Evolutionary conservation across 2,797 vertebrate genomes (phyloP).

Genomic region (Thaleichthys pacificus): DNA sequence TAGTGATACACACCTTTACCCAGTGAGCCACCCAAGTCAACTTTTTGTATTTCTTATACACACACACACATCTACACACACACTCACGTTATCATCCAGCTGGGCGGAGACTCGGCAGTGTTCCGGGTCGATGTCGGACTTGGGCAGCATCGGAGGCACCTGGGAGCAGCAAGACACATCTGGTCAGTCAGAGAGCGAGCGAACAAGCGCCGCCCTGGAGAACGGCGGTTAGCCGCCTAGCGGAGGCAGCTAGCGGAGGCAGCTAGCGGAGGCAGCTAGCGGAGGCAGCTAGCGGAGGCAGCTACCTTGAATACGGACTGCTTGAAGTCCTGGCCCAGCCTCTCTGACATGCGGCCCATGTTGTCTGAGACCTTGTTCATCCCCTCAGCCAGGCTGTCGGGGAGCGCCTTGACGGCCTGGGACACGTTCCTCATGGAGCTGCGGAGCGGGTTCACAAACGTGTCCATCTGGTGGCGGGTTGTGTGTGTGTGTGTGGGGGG

Average conservation of each 20-base stretch:
- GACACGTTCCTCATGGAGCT: slow-evolving; percentile 99
- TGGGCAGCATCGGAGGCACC: slow-evolving; percentile 82
- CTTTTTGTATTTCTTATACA: slow-evolving; percentile 6
- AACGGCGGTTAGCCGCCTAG: too few species aligned
- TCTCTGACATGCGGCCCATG: slow-evolving; percentile 98
- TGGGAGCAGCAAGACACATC: slow-evolving; percentile 30
- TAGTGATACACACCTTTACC: background rate
- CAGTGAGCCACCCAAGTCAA: too few species aligned
- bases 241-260: background rate
- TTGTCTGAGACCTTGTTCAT: slow-evolving; percentile 99
- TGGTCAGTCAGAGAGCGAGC: background rate
- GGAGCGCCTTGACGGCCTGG: slow-evolving; percentile 94
- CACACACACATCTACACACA: slow-evolving; percentile 41
- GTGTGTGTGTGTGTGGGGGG: too few species aligned
- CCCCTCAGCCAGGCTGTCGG: slow-evolving; percentile 97
- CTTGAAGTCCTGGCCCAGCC: slow-evolving; percentile 95
- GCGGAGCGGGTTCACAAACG: slow-evolving; percentile 96
- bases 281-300: background rate
- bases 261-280: background rate
- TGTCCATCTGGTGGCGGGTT: slow-evolving; percentile 86
- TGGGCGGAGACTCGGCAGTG: slow-evolving; percentile 94
- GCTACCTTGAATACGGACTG: slow-evolving; percentile 97
- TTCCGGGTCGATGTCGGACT: slow-evolving; percentile 90
- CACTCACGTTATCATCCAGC: slow-evolving; percentile 94
- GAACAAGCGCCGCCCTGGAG: background rate